Conservation (phyloP, 2,113 vertebrate genomes). For the Upupa epops region DNA sequence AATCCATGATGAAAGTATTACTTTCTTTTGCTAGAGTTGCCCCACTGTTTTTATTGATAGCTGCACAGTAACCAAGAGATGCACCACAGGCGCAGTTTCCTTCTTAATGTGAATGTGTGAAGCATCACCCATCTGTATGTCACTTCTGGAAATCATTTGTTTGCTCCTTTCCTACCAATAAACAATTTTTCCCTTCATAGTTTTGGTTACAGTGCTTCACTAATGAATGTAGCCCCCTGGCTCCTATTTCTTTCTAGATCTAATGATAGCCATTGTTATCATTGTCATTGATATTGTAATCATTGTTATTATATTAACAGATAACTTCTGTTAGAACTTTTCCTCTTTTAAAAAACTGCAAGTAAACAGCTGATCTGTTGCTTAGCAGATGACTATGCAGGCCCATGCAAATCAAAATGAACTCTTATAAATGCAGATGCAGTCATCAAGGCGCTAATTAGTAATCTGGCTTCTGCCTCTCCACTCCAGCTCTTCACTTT, state of each 20-base stretch:
- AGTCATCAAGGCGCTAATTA: constrained; percentile 52
- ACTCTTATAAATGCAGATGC: constrained; percentile 41
- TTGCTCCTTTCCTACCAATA: neutral
- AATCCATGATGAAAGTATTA: neutral
- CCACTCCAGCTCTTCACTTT: constrained; percentile 10
- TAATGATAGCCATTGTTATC: no score
- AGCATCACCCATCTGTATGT: neutral
- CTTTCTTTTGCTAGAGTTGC: neutral
- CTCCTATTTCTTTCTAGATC: neutral
- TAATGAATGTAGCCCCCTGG: neutral
- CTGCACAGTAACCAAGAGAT: neutral
- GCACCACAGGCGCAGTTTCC: neutral
- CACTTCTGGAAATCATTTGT: neutral
- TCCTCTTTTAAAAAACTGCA: neutral
- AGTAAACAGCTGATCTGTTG: constrained; percentile 24
- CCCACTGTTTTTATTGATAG: neutral
- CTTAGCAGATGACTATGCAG: constrained; percentile 38
- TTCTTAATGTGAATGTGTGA: neutral
- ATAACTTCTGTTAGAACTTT: neutral
- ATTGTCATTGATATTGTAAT: no score
- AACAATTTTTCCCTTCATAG: neutral
- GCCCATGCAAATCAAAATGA: constrained; percentile 41
- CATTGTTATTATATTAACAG: no score
- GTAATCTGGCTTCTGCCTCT: constrained; percentile 26
- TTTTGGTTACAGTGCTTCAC: neutral